Evolutionary conservation across 2,113 vertebrate species (phyloP).

Genomic region (Aegotheles bennettii): DNA sequence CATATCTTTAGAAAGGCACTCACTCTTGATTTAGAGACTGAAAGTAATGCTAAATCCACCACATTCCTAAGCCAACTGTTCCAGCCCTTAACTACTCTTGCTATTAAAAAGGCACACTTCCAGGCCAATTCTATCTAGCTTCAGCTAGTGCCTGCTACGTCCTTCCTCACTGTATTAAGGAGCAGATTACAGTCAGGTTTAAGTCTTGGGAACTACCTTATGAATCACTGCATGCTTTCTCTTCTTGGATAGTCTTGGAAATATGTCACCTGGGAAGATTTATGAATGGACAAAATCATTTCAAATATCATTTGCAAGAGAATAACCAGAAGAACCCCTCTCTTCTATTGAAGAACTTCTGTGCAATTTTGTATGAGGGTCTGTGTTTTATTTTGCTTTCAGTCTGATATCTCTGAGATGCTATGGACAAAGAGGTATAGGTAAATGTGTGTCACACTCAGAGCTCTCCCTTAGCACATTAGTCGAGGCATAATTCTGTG

Average conservation of each 20-base stretch:
- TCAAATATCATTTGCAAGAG: not conserved
- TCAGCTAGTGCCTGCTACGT: not conserved
- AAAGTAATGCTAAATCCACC: slow-evolving; percentile 23
- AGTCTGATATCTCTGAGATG: not conserved
- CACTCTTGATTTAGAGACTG: slow-evolving; percentile 43
- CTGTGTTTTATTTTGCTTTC: not conserved
- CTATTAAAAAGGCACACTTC: slow-evolving; percentile 24
- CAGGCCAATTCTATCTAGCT: not conserved
- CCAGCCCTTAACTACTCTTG: slow-evolving; percentile 12
- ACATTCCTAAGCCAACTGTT: slow-evolving; percentile 31
- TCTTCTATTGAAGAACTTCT: not conserved
- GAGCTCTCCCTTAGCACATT: not conserved
- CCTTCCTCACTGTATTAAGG: not conserved
- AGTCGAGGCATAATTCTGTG: not conserved
- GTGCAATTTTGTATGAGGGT: not conserved
- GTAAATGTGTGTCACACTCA: not conserved
- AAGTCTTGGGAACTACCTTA: not conserved
- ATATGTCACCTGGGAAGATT: not conserved
- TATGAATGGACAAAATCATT: not conserved
- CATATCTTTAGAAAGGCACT: slow-evolving; percentile 22
- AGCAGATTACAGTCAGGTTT: not conserved
- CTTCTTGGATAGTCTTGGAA: not conserved
- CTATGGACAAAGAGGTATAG: not conserved
- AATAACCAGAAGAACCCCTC: not conserved
- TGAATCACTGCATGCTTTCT: not conserved